Percentiles rank a stretch among this genome's conserved stretches.
Conservation (phyloP, 2,797 vertebrate species). For the Oreortyx pictus region DNA sequence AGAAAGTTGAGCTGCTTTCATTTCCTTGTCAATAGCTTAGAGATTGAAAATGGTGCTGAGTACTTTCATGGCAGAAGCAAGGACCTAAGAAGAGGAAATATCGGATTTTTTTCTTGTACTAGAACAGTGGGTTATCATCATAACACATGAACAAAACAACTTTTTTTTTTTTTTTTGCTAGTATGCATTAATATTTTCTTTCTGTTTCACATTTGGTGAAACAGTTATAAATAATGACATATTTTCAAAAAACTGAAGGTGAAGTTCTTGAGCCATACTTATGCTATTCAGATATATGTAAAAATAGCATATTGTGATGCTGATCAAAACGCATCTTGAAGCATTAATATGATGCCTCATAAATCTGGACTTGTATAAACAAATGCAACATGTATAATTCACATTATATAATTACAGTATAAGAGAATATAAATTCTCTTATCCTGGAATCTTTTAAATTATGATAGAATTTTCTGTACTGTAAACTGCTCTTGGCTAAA, state of each 20-base stretch:
- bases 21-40: not conserved
- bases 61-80: not conserved
- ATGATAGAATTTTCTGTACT: conserved; percentile 29
- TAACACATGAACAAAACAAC: not conserved
- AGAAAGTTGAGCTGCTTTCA: conserved; percentile 1
- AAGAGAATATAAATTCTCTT: not conserved
- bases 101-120: not conserved
- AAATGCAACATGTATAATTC: not conserved
- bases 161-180: not conserved
- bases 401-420: not conserved
- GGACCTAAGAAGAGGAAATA: not conserved
- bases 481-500: conserved; percentile 52
- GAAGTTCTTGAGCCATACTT: not conserved
- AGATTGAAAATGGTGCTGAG: not conserved
- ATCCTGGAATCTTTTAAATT: conserved; percentile 32
- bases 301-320: not conserved
- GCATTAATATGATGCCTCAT: not conserved
- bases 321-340: not conserved
- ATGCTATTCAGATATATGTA: not conserved
- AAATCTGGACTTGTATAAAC: not conserved
- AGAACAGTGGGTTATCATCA: not conserved
- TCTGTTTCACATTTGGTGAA: not conserved
- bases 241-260: not conserved
- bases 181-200: not conserved
- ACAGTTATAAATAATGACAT: not conserved